Base-by-base conservation (phyloP, 2,113 vertebrate species). In the Hippocampus abdominalis region DNA sequence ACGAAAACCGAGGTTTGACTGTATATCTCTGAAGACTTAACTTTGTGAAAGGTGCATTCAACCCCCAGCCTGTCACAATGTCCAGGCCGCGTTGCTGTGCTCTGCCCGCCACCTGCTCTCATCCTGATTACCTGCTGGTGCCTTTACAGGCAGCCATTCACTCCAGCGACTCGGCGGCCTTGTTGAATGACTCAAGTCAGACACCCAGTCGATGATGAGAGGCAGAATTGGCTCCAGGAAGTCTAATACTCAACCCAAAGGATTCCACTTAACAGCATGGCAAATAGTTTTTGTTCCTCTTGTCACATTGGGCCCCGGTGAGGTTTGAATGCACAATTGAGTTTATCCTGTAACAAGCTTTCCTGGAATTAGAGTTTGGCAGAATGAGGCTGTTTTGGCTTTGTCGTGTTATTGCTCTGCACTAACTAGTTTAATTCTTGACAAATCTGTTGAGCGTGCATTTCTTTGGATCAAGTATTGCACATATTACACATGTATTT, bases 321-420 rank as follows among this genome's bases (percentile, higher is more conserved):
- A 74, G 59, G 66, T 65, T 4, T 65, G 49, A 27, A 78, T 73
- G 69, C 3, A 6, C 36, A 64, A 40, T 64, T 54, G 51, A n/a
- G 21, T 51, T 8, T 21, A 51, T 48, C 27, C 60, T 70, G 25
- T 57, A 61, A 56, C 62, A 21, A 68, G 62, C 32, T 71, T 67
- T 59, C 70, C 15, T 39, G 53, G 68, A 42, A 16, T 64, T 39
- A n/a, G 46, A 8, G 25, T 71, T 71, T 60, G 64, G 25, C 12
- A 60, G 46, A 48, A 42, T 61, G 71, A 64, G 15, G 18, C 54
- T 56, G 10, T 57, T 57, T 27, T 15, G 6, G 29, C 51, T 9
- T 75, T 69, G 70, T 75, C 70, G 69, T n/a, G 16, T n/a, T 44
- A 57, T 79, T 79, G 76, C 78, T 86, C 49, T 57, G 21, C 62